Base-by-base conservation (phyloP, 2,888 invertebrate genomes). In the Oeneis ivallda region DNA sequence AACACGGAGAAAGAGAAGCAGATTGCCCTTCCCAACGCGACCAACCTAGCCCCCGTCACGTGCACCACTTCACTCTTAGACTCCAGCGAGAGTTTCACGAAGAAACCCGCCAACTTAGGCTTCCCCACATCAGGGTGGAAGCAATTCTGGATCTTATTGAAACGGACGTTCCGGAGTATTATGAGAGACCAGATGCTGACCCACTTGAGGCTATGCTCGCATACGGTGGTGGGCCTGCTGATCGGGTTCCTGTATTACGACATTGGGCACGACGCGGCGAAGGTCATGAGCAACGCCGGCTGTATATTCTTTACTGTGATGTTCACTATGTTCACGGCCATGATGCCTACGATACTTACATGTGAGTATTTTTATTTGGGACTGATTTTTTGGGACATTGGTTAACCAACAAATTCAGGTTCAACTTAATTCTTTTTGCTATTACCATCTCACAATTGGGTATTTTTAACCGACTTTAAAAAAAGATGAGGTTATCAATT, bases 321-420 rank as follows among this genome's bases (percentile, higher is more conserved):
- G 89, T 99, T 99, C 87, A 96, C 98, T 74, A 98, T 98, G 96
- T 99, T 98, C 85, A 98, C 98, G 62, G 98, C 98, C 59, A 97
- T 99, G 96, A 99, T 99, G 98, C 98, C 98, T 71, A 99, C 98
- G 59, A 98, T 99, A 79, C 94, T 98, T 77, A 98, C 99, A 81
- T 99, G 98, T 98, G 92, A 96, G 97, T 94, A 71, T 60, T 13
- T 11, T 10, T 52, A 37, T 26, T 26, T 26, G 26, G 5, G 5
- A 4, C 26, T 26, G 26, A 2, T 26, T 5, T 4, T 5, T 4
- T 4, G 1, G 26, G 26, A 26, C 2, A 2, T 26, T 26, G 26
- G 26, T 26, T 4, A 4, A 26, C 26, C 26, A 26, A 26, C 2
- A 26, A 4, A 26, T 4, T 26, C 1, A 26, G 26, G n/a, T n/a